phyloP scores from a whole-genome alignment of 2,888 invertebrate genomes.

The Cryptocheilus praepositus region DNA sequence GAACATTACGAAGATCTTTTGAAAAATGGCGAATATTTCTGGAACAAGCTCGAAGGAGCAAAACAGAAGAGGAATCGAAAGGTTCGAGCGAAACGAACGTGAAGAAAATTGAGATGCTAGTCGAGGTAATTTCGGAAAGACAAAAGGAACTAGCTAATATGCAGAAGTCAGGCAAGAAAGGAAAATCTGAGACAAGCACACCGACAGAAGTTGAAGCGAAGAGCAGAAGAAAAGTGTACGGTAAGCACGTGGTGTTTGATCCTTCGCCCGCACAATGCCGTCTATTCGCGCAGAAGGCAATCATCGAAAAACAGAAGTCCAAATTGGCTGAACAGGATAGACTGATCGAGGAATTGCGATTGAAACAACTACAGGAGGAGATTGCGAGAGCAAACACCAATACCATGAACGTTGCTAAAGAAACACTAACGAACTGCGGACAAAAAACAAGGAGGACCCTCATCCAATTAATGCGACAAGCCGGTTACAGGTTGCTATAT shows the following conservation, averaged over 20 bases:
- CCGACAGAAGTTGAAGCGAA: constrained; percentile 13
- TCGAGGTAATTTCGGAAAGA: constrained; percentile 63
- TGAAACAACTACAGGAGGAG: constrained; percentile 82
- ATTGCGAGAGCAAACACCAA: constrained; percentile 74
- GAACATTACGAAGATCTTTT: constrained; percentile 54
- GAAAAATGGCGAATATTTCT: constrained; percentile 55
- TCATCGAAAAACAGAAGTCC: constrained; percentile 83
- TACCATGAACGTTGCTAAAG: constrained; percentile 78
- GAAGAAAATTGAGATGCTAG: constrained; percentile 66
- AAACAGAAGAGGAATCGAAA: constrained; percentile 15
- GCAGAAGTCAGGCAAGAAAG: constrained; percentile 12
- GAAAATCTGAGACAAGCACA: neutral
- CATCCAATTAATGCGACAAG: constrained; percentile 64
- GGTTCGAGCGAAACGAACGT: constrained; percentile 18
- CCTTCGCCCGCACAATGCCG: constrained; percentile 58
- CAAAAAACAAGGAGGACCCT: constrained; percentile 60
- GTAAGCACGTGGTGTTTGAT: constrained; percentile 39
- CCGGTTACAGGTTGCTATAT: constrained; percentile 60
- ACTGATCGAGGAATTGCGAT: constrained; percentile 83
- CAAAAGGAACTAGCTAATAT: constrained; percentile 55
- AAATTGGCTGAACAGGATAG: constrained; percentile 84
- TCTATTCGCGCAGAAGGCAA: constrained; percentile 81
- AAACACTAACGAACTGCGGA: constrained; percentile 76
- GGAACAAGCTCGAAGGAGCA: constrained; percentile 35
- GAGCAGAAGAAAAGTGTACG: neutral